Evolutionary conservation across 1,140 invertebrate species (phyloP), one percentile per base, ranked within the genome.

Genomic region (Globodera rostochiensis): DNA sequence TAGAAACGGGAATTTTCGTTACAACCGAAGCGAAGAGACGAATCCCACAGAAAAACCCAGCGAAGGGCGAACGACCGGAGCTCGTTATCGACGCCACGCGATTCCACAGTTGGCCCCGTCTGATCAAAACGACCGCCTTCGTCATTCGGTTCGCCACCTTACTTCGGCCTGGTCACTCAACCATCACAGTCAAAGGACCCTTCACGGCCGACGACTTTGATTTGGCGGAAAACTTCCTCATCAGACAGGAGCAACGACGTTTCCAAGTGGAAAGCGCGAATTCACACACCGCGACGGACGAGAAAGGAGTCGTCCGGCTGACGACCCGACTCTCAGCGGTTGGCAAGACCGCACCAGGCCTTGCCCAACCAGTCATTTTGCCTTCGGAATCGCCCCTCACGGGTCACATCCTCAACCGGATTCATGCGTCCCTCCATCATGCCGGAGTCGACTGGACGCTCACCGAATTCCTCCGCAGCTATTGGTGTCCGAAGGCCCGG

Each of bases 371-470:
- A 11, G n/a, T 73, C 6, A n/a, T 73, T 19, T 19, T 73, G 6
- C 21, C n/a, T 4, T 25, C 36, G n/a, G 70, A 73, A 8, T 73
- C 70, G 7, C 19, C 70, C 3, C 13, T 73, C 70, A 73, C 70
- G 5, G 70, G 6, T 4, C 70, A 47, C 49, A 15, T 60, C 57
- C 3, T 60, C 57, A 8, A 6, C 2, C 78, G 69, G n/a, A 36
- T 77, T 7, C 80, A 80, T 53, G 45, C 15, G 15, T 7, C 6
- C 6, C 8, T 74, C 46, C 45, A 71, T 21, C 80, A 80, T 47
- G 21, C 9, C 6, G 50, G 80, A 47, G 53, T 80, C 4, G 76
- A 79, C 45, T 50, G 49, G 45, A 80, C 80, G 1, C 80, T 80
- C 3, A 47, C 80, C 49, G 21, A 75, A 67, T 75, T 78, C 36